Evolutionary conservation across 2,888 invertebrate genomes (phyloP), one percentile per base, ranked within the genome.

Genomic region (Caradrina clavipalpis): DNA sequence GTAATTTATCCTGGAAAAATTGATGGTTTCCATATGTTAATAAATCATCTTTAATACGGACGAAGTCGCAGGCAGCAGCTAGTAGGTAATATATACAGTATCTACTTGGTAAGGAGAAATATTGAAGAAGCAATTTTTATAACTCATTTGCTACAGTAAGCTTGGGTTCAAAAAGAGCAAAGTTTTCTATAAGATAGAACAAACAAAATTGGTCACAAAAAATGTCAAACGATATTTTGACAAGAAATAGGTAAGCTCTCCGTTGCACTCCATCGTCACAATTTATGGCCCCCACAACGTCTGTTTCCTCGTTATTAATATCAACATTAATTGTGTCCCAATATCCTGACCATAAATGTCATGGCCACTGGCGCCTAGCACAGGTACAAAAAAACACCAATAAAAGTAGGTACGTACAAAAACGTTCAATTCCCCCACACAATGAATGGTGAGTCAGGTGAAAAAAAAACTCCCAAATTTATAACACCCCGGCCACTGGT

Each of bases 321-420:
- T 95, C 91, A 90, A 95, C 95, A 94, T 95, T 95, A 95, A 95
- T 94, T 88, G 91, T 91, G 91, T 94, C 93, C 95, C 95, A 94
- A 95, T 95, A 95, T 95, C 94, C 94, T 94, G 92, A 84, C 92
- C 90, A 92, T 95, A 93, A 95, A 95, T 93, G 95, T 95, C 95
- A 94, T 89, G 91, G 90, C 93, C 93, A 90, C 92, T 95, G 96
- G 96, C 96, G 96, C 96, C 96, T 96, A 93, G 92, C 82, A 89
- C 95, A 96, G 96, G 96, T 95, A 72, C 66, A 96, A 82, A 75
- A 95, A 68, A 89, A 87, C n/a, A 89, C 89, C 91, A 88, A 90
- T 91, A 91, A 91, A 93, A 92, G 87, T 90, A 17, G 45, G 45
- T 45, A 89, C 89, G 81, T 89, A 84, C 88, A 95, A 95, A 94